Percentiles rank a stretch among this genome's conserved stretches.
Evolutionary conservation across 2,888 invertebrate genomes (phyloP).

Genomic region (Barypeithes pellucidus): DNA sequence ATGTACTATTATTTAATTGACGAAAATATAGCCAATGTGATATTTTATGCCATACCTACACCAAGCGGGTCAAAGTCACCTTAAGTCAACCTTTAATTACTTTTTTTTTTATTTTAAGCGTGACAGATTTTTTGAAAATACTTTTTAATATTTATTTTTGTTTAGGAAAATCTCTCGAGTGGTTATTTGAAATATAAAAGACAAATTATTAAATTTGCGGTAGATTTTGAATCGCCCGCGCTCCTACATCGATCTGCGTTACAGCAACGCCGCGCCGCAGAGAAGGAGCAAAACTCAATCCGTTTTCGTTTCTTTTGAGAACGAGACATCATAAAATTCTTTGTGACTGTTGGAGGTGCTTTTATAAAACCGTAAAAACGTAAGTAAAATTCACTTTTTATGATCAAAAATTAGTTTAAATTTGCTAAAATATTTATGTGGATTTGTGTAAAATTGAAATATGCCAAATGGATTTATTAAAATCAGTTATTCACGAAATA

Average conservation of each 20-base stretch:
- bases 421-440: background rate
- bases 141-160: constrained; percentile 42
- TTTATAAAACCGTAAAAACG: constrained; percentile 70
- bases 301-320: constrained; percentile 52
- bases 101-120: constrained; percentile 40
- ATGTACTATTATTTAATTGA: too few species aligned
- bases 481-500: constrained; percentile 8
- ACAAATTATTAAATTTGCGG: constrained; percentile 54
- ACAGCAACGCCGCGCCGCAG: constrained; percentile 59
- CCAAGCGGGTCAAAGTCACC: constrained; percentile 25
- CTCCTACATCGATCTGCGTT: constrained; percentile 62
- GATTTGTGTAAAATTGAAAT: background rate
- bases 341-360: constrained; percentile 69
- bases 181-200: constrained; percentile 39
- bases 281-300: constrained; percentile 48
- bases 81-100: constrained; percentile 38
- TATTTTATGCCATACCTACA: background rate
- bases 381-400: constrained; percentile 64
- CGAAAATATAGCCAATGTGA: background rate
- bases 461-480: background rate
- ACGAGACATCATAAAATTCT: constrained; percentile 55
- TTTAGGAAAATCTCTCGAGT: constrained; percentile 58
- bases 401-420: constrained; percentile 55
- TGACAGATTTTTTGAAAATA: constrained; percentile 45
- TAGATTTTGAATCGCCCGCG: constrained; percentile 62